A percentile compares a stretch with the other conserved stretches of the same genome.
phyloP scores from a whole-genome alignment of 2,797 vertebrate genomes.

The Syndactyla subalaris region DNA sequence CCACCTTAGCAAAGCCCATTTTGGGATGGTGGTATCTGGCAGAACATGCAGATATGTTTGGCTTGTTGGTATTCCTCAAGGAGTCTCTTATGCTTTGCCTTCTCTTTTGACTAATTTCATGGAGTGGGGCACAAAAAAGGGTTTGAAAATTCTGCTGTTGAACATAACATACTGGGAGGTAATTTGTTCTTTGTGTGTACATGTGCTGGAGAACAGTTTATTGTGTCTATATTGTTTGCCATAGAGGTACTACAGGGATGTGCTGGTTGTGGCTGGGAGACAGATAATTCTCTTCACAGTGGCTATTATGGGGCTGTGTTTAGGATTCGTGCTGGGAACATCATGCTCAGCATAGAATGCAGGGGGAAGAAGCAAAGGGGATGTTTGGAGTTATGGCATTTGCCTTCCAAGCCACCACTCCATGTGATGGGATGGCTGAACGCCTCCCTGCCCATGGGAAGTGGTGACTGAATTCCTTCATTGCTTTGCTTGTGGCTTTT shows the following conservation, averaged over 20 bases:
- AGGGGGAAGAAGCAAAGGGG: not conserved
- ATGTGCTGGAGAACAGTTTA: not conserved
- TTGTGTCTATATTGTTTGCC: not conserved
- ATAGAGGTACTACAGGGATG: not conserved
- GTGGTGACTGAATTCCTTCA: not conserved
- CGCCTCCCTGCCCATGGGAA: not conserved
- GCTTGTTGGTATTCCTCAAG: not conserved
- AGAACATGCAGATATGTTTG: not conserved
- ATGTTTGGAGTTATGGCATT: rapidly evolving
- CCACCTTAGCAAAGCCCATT: not conserved
- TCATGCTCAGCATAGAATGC: not conserved
- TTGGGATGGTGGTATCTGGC: not conserved
- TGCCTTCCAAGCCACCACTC: rapidly evolving
- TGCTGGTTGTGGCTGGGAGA: not conserved
- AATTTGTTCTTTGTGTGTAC: not conserved
- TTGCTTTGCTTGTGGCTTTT: not conserved
- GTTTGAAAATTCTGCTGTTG: not conserved
- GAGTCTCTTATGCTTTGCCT: not conserved
- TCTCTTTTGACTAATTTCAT: not conserved
- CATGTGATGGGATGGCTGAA: not conserved
- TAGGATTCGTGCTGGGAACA: not conserved
- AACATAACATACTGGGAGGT: not conserved
- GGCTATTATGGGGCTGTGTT: not conserved
- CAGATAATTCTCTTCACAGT: not conserved
- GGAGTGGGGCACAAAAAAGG: not conserved